Evolutionary conservation across 2,888 invertebrate genomes (phyloP).

Genomic region (Archips crataeganus): DNA sequence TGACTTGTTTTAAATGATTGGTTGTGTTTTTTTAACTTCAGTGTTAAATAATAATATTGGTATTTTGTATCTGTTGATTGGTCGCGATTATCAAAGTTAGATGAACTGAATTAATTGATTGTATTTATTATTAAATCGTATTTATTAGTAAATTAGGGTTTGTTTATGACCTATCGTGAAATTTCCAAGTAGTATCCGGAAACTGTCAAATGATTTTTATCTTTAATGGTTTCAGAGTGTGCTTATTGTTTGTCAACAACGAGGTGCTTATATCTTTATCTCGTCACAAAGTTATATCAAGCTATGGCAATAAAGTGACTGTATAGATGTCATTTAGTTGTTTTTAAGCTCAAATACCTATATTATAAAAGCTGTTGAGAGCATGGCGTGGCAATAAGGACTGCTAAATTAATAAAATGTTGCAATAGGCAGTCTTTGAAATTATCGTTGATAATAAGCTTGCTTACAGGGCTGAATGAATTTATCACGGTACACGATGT

Average conservation of each 20-base stretch:
- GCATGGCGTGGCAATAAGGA: neutral
- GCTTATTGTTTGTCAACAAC: constrained; percentile 17
- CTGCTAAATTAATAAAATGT: neutral
- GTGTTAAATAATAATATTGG: constrained; percentile 10
- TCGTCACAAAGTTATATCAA: constrained; percentile 27
- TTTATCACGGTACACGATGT: constrained; percentile 21
- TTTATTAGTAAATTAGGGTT: constrained; percentile 24
- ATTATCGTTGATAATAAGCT: constrained; percentile 23
- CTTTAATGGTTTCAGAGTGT: constrained; percentile 10
- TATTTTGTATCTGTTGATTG: constrained; percentile 28
- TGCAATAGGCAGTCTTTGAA: neutral
- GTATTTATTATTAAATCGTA: constrained; percentile 20
- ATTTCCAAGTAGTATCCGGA: constrained; percentile 9
- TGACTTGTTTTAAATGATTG: constrained; percentile 33
- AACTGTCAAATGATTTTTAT: constrained; percentile 5
- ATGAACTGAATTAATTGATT: constrained; percentile 32
- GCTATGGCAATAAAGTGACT: neutral
- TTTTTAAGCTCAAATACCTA: neutral
- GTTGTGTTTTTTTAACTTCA: constrained; percentile 21
- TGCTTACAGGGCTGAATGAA: constrained; percentile 39
- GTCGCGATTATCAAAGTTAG: constrained; percentile 23
- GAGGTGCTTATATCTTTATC: constrained; percentile 23
- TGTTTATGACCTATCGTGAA: constrained; percentile 26
- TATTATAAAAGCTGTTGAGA: neutral
- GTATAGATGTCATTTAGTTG: neutral